phyloP scores from a whole-genome alignment of 2,113 vertebrate genomes.

The Pteronura brasiliensis region DNA sequence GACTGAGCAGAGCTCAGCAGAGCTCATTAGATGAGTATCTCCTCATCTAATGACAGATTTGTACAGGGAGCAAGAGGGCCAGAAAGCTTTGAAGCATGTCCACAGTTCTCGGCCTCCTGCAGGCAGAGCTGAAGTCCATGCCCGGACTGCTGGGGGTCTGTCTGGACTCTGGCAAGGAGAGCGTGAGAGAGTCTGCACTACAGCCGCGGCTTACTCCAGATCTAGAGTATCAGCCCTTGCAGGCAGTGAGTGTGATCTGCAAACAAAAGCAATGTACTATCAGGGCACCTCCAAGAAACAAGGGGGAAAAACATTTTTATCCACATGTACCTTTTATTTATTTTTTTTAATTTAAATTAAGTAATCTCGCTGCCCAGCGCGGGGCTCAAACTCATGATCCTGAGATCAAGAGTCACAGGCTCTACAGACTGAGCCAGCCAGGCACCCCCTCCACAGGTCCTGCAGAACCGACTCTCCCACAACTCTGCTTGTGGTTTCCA shows the following conservation, averaged over 20 bases:
- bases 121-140: background rate
- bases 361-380: background rate
- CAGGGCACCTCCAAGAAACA: background rate
- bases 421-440: background rate
- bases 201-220: background rate
- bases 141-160: fast-evolving
- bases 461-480: background rate
- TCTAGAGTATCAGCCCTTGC: background rate
- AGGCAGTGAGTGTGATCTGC: background rate
- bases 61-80: background rate
- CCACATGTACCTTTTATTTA: background rate
- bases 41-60: background rate
- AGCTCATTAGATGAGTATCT: background rate
- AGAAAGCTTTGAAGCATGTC: fast-evolving
- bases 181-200: background rate
- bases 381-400: background rate
- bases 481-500: background rate
- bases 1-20: background rate
- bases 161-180: background rate
- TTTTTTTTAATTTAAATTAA: background rate
- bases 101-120: fast-evolving
- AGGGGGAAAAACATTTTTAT: background rate
- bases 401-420: background rate
- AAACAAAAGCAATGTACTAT: background rate
- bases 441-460: background rate